Base-by-base conservation (phyloP, 2,113 vertebrate species). In the Cairina moschata region DNA sequence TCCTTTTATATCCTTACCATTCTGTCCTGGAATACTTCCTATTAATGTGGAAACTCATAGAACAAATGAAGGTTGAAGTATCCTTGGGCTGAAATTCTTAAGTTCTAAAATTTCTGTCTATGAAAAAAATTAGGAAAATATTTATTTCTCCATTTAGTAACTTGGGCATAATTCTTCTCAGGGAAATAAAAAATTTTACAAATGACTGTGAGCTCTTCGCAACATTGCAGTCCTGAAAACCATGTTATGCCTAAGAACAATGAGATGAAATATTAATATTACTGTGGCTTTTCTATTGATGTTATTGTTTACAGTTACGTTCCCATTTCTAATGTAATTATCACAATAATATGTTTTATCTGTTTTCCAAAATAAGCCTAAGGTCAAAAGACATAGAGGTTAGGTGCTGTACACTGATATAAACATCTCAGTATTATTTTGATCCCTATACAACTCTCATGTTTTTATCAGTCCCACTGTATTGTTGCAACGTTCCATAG, bases 1-100 rank as follows among this genome's bases (percentile, higher is more conserved):
- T 7, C 23, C 32, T 46, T 15, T 38, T 48, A 50, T 0, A 0
- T 2, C 2, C 20, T 77, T 40, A 60, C 5, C 6, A 34, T 71
- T 86, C 23, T 80, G 20, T 62, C 15, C 13, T 77, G 26, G 62
- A 72, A 63, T 67, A 26, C 3, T 50, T 67, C 26, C 5, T 34
- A 29, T 8, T 52, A 32, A 82, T 31, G 31, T 40, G 13, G n/a
- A 65, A 84, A 69, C 23, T 76, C 11, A 67, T 6, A 62, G 13
- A 86, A 69, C 46, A 83, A 88, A 77, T 52, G 3, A 91, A 69
- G 6, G 4, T 4, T 73, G 68, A 3, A 17, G 5, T 54, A 17
- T 6, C 66, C 10, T 79, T 29, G 22, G 25, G 52, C 18, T 82
- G 8, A 20, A n/a, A 26, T 65, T 82, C 86, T 82, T 75, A 82